phyloP scores from a whole-genome alignment of 2,113 vertebrate genomes.

The Hydropotes inermis region DNA sequence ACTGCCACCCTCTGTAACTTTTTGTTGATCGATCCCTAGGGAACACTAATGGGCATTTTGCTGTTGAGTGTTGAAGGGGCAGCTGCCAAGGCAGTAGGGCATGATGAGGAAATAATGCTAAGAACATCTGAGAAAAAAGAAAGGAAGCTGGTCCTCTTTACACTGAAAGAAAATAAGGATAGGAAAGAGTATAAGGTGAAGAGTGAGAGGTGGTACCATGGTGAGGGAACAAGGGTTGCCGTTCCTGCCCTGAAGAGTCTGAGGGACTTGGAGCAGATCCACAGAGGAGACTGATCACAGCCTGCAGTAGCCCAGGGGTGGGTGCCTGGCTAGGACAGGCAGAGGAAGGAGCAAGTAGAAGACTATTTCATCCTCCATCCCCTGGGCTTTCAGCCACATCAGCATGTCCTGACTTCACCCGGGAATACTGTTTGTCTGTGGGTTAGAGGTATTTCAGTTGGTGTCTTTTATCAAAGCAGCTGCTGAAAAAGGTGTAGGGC shows the following conservation, averaged over 20 bases:
- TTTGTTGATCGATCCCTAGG: background rate
- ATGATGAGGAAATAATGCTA: background rate
- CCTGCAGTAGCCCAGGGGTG: background rate
- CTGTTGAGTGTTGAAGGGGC: background rate
- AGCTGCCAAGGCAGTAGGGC: background rate
- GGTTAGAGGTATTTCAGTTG: background rate
- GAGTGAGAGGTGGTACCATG: background rate
- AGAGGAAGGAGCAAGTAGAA: background rate
- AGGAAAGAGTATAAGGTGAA: background rate
- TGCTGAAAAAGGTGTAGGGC: background rate
- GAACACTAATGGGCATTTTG: background rate
- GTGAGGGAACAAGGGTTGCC: background rate
- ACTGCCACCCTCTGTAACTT: background rate
- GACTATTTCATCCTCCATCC: background rate
- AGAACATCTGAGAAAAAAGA: background rate
- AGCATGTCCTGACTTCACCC: too few relatives aligned
- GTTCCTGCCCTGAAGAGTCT: fast-evolving
- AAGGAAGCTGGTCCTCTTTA: background rate
- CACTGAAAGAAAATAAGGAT: background rate
- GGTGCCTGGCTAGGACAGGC: background rate
- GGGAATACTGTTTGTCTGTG: too few relatives aligned
- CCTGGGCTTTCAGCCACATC: background rate
- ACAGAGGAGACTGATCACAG: background rate
- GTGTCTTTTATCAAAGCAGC: background rate
- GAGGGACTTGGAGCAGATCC: background rate